These are phyloP conservation scores for Lithophane socia DNA, from an alignment of 2,888 invertebrate species.

Conservation along the genomic window DNA sequence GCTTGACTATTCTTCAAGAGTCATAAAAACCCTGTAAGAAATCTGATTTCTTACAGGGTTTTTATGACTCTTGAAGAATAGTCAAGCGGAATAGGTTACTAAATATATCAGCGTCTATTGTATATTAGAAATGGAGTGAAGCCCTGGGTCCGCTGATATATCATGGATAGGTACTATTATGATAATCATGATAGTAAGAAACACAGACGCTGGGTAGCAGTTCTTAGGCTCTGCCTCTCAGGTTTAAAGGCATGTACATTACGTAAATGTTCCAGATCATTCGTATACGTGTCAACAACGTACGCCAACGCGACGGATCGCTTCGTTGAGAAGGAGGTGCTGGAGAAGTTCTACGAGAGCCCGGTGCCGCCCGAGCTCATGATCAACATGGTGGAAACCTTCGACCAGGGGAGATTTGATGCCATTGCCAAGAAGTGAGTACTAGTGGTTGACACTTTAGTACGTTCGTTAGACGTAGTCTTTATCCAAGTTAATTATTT, in stretches of 20 bases:
- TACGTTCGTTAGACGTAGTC: not conserved
- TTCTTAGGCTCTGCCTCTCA: not conserved
- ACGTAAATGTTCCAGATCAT: slow-evolving; percentile 48
- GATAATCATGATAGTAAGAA: too few species aligned
- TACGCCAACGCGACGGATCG: slow-evolving; percentile 60
- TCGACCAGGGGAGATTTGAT: slow-evolving; percentile 22
- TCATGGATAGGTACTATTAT: too few species aligned
- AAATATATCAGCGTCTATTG: too few species aligned
- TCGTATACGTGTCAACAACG: slow-evolving; percentile 67
- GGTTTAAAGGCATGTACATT: not conserved
- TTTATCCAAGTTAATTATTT: not conserved
- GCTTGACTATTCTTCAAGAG: too few species aligned
- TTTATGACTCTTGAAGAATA: too few species aligned
- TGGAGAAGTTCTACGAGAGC: slow-evolving; percentile 58
- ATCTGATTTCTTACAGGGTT: too few species aligned
- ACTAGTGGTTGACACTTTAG: not conserved
- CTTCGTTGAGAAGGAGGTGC: slow-evolving; percentile 40
- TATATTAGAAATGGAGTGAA: too few species aligned
- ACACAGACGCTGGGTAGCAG: not conserved
- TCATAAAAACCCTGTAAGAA: too few species aligned
- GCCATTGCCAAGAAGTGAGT: slow-evolving; percentile 38
- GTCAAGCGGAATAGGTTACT: too few species aligned
- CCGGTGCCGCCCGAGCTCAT: slow-evolving; percentile 55
- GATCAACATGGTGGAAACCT: slow-evolving; percentile 56
- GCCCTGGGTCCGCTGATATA: too few species aligned